Evolutionary conservation across 2,888 invertebrate genomes (phyloP), one percentile per base, ranked within the genome.

Genomic region (Tipula unca): DNA sequence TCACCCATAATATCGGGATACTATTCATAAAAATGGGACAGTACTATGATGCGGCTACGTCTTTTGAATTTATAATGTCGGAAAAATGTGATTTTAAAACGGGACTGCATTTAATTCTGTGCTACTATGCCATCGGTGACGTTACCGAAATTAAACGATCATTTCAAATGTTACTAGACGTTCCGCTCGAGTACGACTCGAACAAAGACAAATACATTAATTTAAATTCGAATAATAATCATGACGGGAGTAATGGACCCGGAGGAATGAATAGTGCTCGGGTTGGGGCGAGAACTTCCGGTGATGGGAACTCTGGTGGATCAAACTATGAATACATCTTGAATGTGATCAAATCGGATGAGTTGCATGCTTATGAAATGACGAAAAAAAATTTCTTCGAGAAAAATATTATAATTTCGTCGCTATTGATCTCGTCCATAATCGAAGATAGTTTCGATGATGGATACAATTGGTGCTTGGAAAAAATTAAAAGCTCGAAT

Each of bases 31-130:
- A 97, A 89, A 96, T 99, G 96, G 97, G 97, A 35, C 98, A 98
- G 90, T 98, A 98, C 91, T 96, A 96, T 85, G 99, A 99, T 90
- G 99, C 99, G 0, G 96, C 98, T 84, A 96, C 96, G 3, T 98
- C 97, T 88, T 98, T 99, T 90, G 99, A 99, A 90, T 98, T 98
- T 91, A 98, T 99, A 86, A 98, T 99, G 97, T 96, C 97, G 85
- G 99, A 99, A 90, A 95, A 96, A 88, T 95, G 98, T 0, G 97
- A 97, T 89, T 96, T 97, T 89, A 95, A 95, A 88, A 95, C 95
- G 87, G 95, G 98, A 82, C 93, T 99, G 87, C 98, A 99, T 90
- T 92, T 98, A 86, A 95, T 99, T 86, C 90, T 97, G 32, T 97
- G 97, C 89, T 96, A 96, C 88, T 96, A 96, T 89, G 96, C 97